phyloP scores from a whole-genome alignment of 2,888 invertebrate genomes.

The Hirudinaria manillensis region DNA sequence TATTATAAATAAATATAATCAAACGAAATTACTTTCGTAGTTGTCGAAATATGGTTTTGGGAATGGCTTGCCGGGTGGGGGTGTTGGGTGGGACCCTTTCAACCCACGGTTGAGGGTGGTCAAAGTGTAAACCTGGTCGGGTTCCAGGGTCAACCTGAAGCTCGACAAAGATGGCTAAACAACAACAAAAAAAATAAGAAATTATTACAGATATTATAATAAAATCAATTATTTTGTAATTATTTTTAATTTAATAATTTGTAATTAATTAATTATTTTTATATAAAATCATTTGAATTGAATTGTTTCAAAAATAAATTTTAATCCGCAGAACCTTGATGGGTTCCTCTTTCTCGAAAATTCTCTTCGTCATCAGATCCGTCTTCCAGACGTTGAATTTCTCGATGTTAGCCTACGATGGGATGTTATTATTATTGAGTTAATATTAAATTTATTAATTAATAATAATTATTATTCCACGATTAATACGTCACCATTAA shows the following conservation, averaged over 20 bases:
- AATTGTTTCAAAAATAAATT: too few relatives aligned
- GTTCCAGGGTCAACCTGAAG: slow-evolving; percentile 42
- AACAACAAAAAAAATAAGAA: too few relatives aligned
- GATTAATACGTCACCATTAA: too few relatives aligned
- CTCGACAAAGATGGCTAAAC: not conserved
- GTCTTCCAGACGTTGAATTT: slow-evolving; percentile 2
- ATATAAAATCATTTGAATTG: too few relatives aligned
- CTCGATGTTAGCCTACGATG: not conserved
- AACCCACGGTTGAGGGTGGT: slow-evolving; percentile 44
- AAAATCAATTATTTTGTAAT: too few relatives aligned
- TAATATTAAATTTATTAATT: too few relatives aligned
- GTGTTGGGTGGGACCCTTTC: slow-evolving; percentile 38
- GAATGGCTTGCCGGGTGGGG: slow-evolving; percentile 41
- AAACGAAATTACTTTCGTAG: slow-evolving; percentile 38
- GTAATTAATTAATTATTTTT: too few relatives aligned
- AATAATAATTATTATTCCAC: too few relatives aligned
- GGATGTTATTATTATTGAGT: too few relatives aligned
- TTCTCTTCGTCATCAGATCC: not conserved
- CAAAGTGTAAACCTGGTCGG: slow-evolving; percentile 49
- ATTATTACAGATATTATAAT: too few relatives aligned
- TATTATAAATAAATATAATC: too few relatives aligned
- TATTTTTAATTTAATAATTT: not conserved
- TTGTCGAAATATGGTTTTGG: slow-evolving; percentile 39
- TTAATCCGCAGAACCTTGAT: too few relatives aligned
- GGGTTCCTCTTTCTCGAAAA: not conserved